phyloP scores from a whole-genome alignment of 1,140 invertebrate genomes.

The Physella acuta region DNA sequence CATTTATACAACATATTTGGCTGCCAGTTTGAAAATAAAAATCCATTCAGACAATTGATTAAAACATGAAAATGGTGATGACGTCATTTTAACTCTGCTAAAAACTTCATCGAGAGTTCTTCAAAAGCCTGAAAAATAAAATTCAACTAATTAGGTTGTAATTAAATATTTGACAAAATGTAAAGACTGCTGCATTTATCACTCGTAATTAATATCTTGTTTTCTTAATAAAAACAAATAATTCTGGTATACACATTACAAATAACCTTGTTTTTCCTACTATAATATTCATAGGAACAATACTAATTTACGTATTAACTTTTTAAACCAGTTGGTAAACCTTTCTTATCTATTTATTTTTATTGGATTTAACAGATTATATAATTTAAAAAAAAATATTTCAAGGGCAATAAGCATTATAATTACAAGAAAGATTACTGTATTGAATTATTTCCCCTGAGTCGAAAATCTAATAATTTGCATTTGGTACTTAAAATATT shows the following conservation, averaged over 20 bases:
- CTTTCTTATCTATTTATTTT: too few relatives aligned
- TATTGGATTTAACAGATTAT: too few relatives aligned
- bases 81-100: too few relatives aligned
- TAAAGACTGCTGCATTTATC: neutral
- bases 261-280: neutral
- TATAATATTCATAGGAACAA: neutral
- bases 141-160: neutral
- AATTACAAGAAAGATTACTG: neutral
- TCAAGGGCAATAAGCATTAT: neutral
- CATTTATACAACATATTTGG: too few relatives aligned
- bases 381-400: too few relatives aligned
- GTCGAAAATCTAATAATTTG: neutral
- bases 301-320: neutral
- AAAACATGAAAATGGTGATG: too few relatives aligned
- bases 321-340: too few relatives aligned
- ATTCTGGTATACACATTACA: neutral
- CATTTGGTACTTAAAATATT: neutral
- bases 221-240: neutral
- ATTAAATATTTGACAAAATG: neutral
- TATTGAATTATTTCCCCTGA: neutral
- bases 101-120: conserved; percentile 25
- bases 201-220: neutral
- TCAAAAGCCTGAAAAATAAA: conserved; percentile 30
- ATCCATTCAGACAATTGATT: too few relatives aligned
- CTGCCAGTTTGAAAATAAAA: too few relatives aligned